A percentile compares a stretch with the other conserved stretches of the same genome.
Evolutionary conservation across 1,140 invertebrate genomes (phyloP).

Genomic region (Hycleus cichorii): DNA sequence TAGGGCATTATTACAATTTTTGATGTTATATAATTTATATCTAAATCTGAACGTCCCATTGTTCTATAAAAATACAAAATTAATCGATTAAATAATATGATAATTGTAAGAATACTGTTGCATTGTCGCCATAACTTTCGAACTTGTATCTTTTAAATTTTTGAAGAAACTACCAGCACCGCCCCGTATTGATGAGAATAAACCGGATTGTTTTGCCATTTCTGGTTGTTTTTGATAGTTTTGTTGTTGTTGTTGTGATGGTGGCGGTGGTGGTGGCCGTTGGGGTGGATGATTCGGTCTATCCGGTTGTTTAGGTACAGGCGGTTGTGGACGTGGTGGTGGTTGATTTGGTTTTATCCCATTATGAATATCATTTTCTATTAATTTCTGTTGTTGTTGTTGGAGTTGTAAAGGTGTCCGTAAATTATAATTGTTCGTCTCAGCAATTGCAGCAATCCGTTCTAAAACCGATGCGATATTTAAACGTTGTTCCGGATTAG

Average conservation of each 20-base stretch:
- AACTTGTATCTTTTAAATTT: constrained; percentile 92
- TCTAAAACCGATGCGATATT: constrained; percentile 74
- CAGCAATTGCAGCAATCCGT: constrained; percentile 76
- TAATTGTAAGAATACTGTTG: constrained; percentile 61
- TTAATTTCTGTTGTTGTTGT: constrained; percentile 41
- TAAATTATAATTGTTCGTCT: constrained; percentile 70
- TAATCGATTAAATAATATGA: not conserved
- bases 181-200: constrained; percentile 76
- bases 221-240: constrained; percentile 26
- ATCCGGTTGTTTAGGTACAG: constrained; percentile 20
- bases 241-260: constrained; percentile 25
- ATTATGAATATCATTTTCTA: constrained; percentile 7
- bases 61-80: constrained; percentile 52
- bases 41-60: constrained; percentile 80
- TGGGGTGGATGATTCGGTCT: constrained; percentile 39
- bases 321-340: constrained; percentile 32
- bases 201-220: constrained; percentile 40
- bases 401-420: constrained; percentile 66
- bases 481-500: constrained; percentile 73
- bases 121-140: constrained; percentile 93
- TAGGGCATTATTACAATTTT: constrained; percentile 86
- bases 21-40: constrained; percentile 86
- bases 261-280: constrained; percentile 28
- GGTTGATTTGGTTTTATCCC: constrained; percentile 31
- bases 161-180: constrained; percentile 82